phyloP scores from a whole-genome alignment of 2,797 vertebrate genomes.

The Oophaga sylvatica region DNA sequence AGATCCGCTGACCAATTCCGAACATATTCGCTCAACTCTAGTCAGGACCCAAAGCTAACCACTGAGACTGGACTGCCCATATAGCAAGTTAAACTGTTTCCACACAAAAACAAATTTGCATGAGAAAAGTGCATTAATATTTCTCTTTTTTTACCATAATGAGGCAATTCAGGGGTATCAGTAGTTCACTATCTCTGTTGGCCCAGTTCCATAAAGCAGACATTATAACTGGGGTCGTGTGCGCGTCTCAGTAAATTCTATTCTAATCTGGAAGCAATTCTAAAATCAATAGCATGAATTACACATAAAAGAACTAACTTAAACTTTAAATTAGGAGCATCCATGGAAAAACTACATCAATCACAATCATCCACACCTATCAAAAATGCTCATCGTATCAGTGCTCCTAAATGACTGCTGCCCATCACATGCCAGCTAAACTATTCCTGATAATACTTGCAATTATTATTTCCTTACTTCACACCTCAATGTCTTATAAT shows the following conservation, averaged over 20 bases:
- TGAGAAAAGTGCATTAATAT: too few species aligned
- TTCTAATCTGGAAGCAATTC: neutral
- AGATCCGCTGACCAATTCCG: too few species aligned
- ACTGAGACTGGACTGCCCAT: too few species aligned
- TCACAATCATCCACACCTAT: neutral
- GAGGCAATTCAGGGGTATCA: neutral
- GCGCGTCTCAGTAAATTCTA: neutral
- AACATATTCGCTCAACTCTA: too few species aligned
- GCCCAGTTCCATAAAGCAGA: neutral
- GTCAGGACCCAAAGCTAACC: too few species aligned
- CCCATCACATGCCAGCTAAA: neutral
- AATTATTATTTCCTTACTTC: neutral
- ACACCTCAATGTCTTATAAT: neutral
- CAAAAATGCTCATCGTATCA: neutral
- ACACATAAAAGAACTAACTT: neutral
- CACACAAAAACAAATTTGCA: too few species aligned
- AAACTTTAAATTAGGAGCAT: neutral
- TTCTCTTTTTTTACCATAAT: neutral
- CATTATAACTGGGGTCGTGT: neutral
- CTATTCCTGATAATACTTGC: neutral
- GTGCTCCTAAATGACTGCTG: neutral
- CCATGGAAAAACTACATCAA: neutral
- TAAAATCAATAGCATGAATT: neutral
- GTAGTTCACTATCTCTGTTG: neutral
- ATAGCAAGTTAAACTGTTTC: neutral